Evolutionary conservation across 2,113 vertebrate species (phyloP).

Genomic region (Psephotus haematonotus): DNA sequence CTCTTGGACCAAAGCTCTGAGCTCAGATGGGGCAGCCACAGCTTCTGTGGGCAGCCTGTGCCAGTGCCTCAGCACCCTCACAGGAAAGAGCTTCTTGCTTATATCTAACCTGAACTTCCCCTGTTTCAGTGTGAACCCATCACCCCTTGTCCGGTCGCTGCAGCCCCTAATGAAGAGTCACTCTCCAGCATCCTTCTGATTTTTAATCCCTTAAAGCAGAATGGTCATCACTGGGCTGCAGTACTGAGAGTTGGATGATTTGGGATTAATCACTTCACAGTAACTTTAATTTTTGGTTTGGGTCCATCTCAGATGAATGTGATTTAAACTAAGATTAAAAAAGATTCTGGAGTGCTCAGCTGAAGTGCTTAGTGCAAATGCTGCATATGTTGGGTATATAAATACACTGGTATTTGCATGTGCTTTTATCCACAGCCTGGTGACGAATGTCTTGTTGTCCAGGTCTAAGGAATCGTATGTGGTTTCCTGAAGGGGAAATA

Average conservation of each 20-base stretch:
- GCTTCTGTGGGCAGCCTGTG: background rate
- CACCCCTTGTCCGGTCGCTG: background rate
- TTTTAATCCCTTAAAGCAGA: background rate
- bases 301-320: background rate
- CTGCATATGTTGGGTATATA: background rate
- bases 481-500: background rate
- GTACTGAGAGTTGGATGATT: background rate
- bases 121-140: background rate
- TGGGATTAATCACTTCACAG: background rate
- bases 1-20: background rate
- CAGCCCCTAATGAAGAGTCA: background rate
- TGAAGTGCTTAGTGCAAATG: background rate
- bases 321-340: background rate
- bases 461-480: rapidly evolving
- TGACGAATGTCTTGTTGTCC: too few relatives aligned
- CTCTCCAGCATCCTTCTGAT: background rate
- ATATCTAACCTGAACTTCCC: background rate
- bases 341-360: background rate
- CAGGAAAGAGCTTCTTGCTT: background rate
- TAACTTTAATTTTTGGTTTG: background rate
- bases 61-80: background rate
- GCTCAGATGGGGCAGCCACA: background rate
- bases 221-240: background rate
- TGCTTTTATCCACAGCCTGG: background rate
- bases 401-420: rapidly evolving